These are phyloP conservation scores for Eupithecia tripunctaria DNA, from an alignment of 2,888 invertebrate genomes.

Conservation along the genomic window DNA sequence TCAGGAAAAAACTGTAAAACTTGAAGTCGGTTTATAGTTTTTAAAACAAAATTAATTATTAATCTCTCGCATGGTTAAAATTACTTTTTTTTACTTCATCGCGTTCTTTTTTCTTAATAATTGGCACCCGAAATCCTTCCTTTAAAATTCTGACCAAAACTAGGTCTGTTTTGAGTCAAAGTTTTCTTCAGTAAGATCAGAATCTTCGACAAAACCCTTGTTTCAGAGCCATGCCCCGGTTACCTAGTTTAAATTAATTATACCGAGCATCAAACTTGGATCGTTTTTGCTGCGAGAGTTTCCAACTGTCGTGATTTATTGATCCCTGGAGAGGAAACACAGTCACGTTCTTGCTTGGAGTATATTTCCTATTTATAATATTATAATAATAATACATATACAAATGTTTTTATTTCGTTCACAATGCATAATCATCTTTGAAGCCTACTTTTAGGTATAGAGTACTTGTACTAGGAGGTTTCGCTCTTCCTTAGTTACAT, in stretches of 20 bases:
- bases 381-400: too few species aligned
- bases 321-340: slow-evolving; percentile 29
- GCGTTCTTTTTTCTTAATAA: too few species aligned
- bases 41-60: too few species aligned
- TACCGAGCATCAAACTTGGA: slow-evolving; percentile 20
- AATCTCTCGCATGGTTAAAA: too few species aligned
- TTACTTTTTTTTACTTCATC: too few species aligned
- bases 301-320: slow-evolving; percentile 33
- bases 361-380: neutral
- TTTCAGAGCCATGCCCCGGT: slow-evolving; percentile 4
- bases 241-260: slow-evolving; percentile 21
- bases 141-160: neutral
- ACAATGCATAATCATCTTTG: too few species aligned
- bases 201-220: neutral
- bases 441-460: too few species aligned
- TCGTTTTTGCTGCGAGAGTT: slow-evolving; percentile 23
- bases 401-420: too few species aligned
- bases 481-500: too few species aligned
- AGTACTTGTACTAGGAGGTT: too few species aligned
- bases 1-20: too few species aligned
- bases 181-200: neutral
- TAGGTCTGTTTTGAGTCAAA: neutral
- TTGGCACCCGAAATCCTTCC: neutral
- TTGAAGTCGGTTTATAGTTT: too few species aligned
- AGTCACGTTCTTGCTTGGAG: slow-evolving; percentile 14